phyloP scores from a whole-genome alignment of 2,888 invertebrate species.

The Hybos culiciformis region DNA sequence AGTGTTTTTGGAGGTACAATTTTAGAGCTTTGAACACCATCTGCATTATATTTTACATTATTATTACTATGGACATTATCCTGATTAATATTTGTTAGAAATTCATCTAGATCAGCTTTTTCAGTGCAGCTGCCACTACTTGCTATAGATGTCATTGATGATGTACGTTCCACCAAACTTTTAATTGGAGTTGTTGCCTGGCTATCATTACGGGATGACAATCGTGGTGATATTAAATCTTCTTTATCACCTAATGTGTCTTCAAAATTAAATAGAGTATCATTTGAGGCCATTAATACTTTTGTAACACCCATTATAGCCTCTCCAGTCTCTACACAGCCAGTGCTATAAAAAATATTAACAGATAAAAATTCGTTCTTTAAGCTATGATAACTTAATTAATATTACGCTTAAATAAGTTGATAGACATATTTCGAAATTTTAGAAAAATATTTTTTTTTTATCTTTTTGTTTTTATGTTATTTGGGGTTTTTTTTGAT shows the following conservation, averaged over 20 bases:
- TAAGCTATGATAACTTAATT: too few species aligned
- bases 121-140: conserved; percentile 3
- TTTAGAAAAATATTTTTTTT: too few species aligned
- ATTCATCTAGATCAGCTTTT: not conserved
- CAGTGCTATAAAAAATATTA: conserved; percentile 14
- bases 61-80: not conserved
- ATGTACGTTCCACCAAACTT: not conserved
- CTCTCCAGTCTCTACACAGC: conserved; percentile 17
- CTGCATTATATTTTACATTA: conserved; percentile 3
- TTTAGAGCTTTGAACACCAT: not conserved
- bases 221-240: conserved; percentile 16
- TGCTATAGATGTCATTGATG: conserved; percentile 9
- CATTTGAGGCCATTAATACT: conserved; percentile 19
- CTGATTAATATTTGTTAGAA: not conserved
- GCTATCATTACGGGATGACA: conserved; percentile 12
- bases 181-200: conserved; percentile 9
- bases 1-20: conserved; percentile 13
- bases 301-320: conserved; percentile 19
- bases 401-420: too few species aligned
- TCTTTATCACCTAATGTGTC: conserved; percentile 18
- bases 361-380: too few species aligned
- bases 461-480: too few species aligned
- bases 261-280: conserved; percentile 20
- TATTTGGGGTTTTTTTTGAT: too few species aligned
- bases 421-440: too few species aligned